These are phyloP conservation scores for Dysmachus trigonus DNA, from an alignment of 2,888 invertebrate genomes.

Conservation along the genomic window DNA sequence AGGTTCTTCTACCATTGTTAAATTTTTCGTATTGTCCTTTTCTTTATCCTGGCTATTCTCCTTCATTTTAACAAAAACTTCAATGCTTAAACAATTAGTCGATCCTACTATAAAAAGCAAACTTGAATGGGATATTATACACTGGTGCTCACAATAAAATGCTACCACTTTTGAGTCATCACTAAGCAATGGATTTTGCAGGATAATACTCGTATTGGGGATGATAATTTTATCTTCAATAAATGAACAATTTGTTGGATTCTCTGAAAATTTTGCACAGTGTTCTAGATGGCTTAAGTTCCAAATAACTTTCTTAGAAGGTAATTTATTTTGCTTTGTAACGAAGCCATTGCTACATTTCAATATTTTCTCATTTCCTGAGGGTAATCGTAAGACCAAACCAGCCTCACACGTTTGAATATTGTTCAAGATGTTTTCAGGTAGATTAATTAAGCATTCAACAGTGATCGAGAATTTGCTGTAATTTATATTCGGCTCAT, in stretches of 20 bases:
- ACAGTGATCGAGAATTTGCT: slow-evolving; percentile 14
- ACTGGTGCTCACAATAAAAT: not conserved
- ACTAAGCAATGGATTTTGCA: not conserved
- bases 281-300: not conserved
- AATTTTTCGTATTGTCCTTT: not conserved
- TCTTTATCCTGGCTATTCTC: not conserved
- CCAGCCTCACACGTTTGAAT: not conserved
- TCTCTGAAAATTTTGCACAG: not conserved
- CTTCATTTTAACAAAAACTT: not conserved
- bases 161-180: not conserved
- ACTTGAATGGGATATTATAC: not conserved
- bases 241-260: not conserved
- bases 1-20: not conserved
- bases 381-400: not conserved
- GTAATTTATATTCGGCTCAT: not conserved
- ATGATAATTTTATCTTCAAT: not conserved
- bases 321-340: not conserved
- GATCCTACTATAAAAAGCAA: not conserved
- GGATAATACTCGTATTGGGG: no score
- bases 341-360: not conserved
- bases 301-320: not conserved
- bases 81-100: not conserved
- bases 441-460: slow-evolving; percentile 20
- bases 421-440: not conserved
- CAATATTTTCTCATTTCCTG: not conserved